Conservation (phyloP, 2,888 invertebrate genomes). For the Eudemis profundana region DNA sequence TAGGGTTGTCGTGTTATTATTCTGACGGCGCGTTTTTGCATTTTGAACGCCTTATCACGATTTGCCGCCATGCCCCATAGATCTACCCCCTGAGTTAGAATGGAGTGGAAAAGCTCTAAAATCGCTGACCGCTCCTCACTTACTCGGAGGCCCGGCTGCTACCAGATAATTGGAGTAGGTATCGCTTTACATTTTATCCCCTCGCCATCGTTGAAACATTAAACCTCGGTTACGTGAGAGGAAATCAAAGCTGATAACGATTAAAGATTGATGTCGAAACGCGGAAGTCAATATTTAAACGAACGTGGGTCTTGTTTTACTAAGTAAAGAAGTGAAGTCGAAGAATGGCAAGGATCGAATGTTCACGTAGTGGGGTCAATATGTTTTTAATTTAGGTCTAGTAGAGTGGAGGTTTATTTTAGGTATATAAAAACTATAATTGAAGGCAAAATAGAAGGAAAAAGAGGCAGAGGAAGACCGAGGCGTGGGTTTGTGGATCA, state of each 20-base stretch:
- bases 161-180: constrained; percentile 34
- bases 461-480: no score
- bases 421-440: no score
- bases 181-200: constrained; percentile 35
- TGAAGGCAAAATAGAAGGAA: no score
- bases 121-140: constrained; percentile 16
- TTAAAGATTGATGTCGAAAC: constrained; percentile 5
- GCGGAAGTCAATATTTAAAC: constrained; percentile 16
- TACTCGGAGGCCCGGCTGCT: neutral
- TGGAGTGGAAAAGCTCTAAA: no score
- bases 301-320: neutral
- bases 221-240: constrained; percentile 30
- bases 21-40: no score
- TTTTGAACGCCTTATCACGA: no score
- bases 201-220: constrained; percentile 28
- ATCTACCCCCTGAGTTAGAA: no score
- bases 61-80: no score
- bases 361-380: neutral
- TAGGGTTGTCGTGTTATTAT: no score
- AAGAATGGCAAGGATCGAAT: neutral
- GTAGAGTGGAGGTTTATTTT: no score
- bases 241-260: constrained; percentile 28
- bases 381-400: no score
- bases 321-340: neutral
- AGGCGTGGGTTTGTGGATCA: no score